Evolutionary conservation across 2,113 vertebrate species (phyloP), one percentile per base, ranked within the genome.

Genomic region (Platichthys stellatus): DNA sequence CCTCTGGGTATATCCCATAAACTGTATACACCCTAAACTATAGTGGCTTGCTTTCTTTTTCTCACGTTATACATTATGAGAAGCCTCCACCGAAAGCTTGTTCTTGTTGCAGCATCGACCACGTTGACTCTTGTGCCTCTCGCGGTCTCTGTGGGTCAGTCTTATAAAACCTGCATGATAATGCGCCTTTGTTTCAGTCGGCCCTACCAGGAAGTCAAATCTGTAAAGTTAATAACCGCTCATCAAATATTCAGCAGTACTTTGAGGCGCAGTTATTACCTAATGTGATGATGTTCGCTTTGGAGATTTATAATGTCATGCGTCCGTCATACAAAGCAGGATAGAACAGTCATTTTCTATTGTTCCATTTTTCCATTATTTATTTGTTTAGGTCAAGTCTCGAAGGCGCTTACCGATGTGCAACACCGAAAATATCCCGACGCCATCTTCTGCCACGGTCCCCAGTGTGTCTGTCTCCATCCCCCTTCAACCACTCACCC

Each of bases 211-310:
- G 82, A 89, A 88, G 73, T 31, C 54, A 71, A n/a, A 85, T 71
- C 40, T 80, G 74, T 58, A 53, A 76, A 74, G 49, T 86, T 86
- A 73, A 86, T 77, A 82, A 74, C 54, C 51, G 62, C 68, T 88
- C 86, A 92, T 92, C 5, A 91, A 92, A 90, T 89, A 92, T 90
- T 89, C 68, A 92, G 49, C 12, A 72, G 83, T 72, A 58, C 78
- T 81, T 49, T 71, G 53, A 78, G 62, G 63, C 60, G 14, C 20
- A 1, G 23, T 83, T 71, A 64, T 80, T 54, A 73, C 61, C 59
- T 28, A 58, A 77, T 45, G 10, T 73, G 28, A 78, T 63, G 74
- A 78, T 64, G 5, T 69, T 40, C 45, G 7, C 54, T 72, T 60
- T 21, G 40, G 67, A 69, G 47, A 78, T 84, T 47, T 70, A 75